phyloP scores from a whole-genome alignment of 2,888 invertebrate genomes.

The Xanthia togata region DNA sequence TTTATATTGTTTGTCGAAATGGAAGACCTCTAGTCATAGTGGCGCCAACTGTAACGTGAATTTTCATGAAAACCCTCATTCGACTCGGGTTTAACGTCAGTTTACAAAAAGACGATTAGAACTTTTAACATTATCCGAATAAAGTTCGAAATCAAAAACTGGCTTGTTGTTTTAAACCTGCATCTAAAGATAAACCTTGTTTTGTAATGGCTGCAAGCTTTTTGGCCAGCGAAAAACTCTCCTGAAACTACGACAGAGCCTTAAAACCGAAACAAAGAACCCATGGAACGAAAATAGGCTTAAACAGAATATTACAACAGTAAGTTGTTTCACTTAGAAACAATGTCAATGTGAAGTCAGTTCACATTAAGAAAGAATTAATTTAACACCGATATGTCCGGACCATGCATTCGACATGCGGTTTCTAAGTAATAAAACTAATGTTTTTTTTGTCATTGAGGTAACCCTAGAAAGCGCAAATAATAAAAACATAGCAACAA shows the following conservation, averaged over 20 bases:
- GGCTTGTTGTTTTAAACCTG: too few relatives aligned
- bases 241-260: background rate
- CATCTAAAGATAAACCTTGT: too few relatives aligned
- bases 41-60: too few relatives aligned
- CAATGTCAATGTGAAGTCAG: constrained; percentile 40
- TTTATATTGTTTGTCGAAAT: too few relatives aligned
- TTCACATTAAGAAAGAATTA: constrained; percentile 38
- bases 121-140: too few relatives aligned
- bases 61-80: too few relatives aligned
- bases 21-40: too few relatives aligned
- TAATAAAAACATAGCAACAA: constrained; percentile 54
- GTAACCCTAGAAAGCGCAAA: constrained; percentile 62
- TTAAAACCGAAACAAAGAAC: constrained; percentile 7
- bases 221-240: too few relatives aligned
- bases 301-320: constrained; percentile 28
- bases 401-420: constrained; percentile 62
- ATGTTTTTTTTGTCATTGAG: constrained; percentile 60
- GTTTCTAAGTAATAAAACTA: constrained; percentile 59
- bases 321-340: constrained; percentile 59
- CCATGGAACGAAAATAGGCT: constrained; percentile 21
- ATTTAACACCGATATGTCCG: constrained; percentile 37
- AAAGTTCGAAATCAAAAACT: too few relatives aligned
- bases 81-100: too few relatives aligned
- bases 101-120: too few relatives aligned
- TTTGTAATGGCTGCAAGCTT: too few relatives aligned